Base-by-base conservation (phyloP, 2,888 invertebrate genomes). In the Diadegma fenestrale region DNA sequence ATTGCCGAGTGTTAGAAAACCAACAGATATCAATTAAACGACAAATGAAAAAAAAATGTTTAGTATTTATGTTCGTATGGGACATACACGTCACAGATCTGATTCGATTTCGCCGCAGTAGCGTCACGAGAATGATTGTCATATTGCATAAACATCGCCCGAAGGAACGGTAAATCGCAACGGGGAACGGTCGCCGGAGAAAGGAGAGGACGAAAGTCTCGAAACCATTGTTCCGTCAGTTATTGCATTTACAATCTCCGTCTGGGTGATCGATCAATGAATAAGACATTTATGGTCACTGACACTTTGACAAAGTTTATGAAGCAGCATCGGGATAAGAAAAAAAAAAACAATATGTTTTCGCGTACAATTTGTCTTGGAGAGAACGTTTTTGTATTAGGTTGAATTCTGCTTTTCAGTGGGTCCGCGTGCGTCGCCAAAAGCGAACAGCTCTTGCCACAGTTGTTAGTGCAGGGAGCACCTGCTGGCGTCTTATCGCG, bases 401-500 rank as follows among this genome's bases (percentile, higher is more conserved):
- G 22, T 41, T 72, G 41, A 72, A 58, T 58, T 22, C 22, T n/a
- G n/a, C n/a, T 72, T 64, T 63, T 84, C 41, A 64, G 30, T 43
- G 41, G 41, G 19, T 48, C 26, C 37, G 26, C 19, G 30, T n/a
- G n/a, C n/a, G n/a, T 77, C 48, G 51, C 33, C 58, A 14, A 63
- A 43, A 63, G 10, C 51, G 17, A 37, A 41, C 45, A 10, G 48
- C 68, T 68, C 37, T 48, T 19, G 79, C 33, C 51, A 73, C 72
- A 51, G 64, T 48, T 66, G 45, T 68, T 71, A 83, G 61, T 81
- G 71, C 48, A 14, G 41, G 22, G 71, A 51, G 80, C 85, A 85
- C 83, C 85, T 85, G 85, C 79, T n/a, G n/a, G n/a, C 75, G 66
- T 69, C 77, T 66, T 63, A 72, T 71, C 63, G 78, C 43, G 26